Evolutionary conservation across 2,888 invertebrate genomes (phyloP).

Genomic region (Aleiodes alternator): DNA sequence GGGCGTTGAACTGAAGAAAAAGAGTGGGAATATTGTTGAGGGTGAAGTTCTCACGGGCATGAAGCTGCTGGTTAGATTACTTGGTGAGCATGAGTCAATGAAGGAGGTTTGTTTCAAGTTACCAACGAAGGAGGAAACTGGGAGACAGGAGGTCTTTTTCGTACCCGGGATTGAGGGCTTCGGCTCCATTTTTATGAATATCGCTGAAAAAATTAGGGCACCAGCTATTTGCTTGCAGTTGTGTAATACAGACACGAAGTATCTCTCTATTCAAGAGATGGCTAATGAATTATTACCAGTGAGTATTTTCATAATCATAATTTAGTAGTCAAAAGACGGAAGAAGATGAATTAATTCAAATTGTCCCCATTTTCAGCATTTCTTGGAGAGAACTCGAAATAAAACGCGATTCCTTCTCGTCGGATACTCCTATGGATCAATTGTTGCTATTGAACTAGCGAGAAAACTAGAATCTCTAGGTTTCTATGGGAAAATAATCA

Average conservation of each 20-base stretch:
- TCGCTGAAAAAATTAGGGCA: conserved; percentile 66
- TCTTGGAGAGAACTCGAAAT: conserved; percentile 75
- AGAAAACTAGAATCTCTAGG: conserved; percentile 83
- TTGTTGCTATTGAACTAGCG: conserved; percentile 87
- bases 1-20: conserved; percentile 51
- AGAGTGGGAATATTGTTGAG: neutral
- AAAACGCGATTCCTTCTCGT: conserved; percentile 81
- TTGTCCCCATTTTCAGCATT: conserved; percentile 75
- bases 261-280: conserved; percentile 76
- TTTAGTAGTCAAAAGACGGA: neutral
- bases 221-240: conserved; percentile 68
- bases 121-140: conserved; percentile 55
- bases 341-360: neutral
- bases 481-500: conserved; percentile 80
- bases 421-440: conserved; percentile 92
- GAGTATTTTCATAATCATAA: conserved; percentile 56
- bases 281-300: conserved; percentile 78
- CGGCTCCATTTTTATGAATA: conserved; percentile 64
- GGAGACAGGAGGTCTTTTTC: conserved; percentile 65
- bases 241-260: conserved; percentile 68
- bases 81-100: conserved; percentile 51
- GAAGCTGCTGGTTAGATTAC: conserved; percentile 56
- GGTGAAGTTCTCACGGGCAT: conserved; percentile 57
- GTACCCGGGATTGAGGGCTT: conserved; percentile 74
- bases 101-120: conserved; percentile 60